Base-by-base conservation (phyloP, 2,113 vertebrate genomes). In the Bubo scandiacus region DNA sequence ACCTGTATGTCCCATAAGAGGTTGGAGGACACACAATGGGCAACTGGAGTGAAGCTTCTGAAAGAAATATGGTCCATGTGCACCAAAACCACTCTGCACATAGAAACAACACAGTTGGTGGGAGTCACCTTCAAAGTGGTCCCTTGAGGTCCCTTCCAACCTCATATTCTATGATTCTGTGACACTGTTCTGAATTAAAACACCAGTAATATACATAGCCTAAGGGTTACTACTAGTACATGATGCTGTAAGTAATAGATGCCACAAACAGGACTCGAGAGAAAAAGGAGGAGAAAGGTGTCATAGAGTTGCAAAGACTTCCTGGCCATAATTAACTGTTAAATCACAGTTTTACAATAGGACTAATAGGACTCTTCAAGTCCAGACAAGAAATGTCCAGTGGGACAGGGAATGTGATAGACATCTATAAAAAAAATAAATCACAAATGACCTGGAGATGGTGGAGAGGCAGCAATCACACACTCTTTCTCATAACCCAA, bases 91-190 rank as follows among this genome's bases (percentile, higher is more conserved):
- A 26, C 59, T 58, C 15, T 26, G 61, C 2, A 30, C 34, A 19
- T 0, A 2, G 51, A 58, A 81, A 57, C 15, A 29, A 20, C 9
- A 12, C 9, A 5, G 2, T 4, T 5, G 10, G 59, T 17, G 30
- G 42, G 30, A 65, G 30, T 30, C 49, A n/a, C 20, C 45, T 47
- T 45, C 43, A 45, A 45, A 45, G 16, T 45, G 43, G 16, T 43
- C 58, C 32, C 58, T 32, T n/a, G 58, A 59, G 58, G 19, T n/a
- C 58, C 58, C 58, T 59, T 22, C 32, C 57, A 34, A n/a, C 58
- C 8, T 3, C 43, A 45, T 45, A 45, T 45, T 45, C 43, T 45
- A 45, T 45, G 43, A 45, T 45, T 45, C 43, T 45, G 43, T 45
- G 43, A 45, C 43, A 43, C 43, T 58, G 27, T 6, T 42, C 65